Evolutionary conservation across 2,888 invertebrate genomes (phyloP), one percentile per base, ranked within the genome.

Genomic region (Ennomos fuscantarius): DNA sequence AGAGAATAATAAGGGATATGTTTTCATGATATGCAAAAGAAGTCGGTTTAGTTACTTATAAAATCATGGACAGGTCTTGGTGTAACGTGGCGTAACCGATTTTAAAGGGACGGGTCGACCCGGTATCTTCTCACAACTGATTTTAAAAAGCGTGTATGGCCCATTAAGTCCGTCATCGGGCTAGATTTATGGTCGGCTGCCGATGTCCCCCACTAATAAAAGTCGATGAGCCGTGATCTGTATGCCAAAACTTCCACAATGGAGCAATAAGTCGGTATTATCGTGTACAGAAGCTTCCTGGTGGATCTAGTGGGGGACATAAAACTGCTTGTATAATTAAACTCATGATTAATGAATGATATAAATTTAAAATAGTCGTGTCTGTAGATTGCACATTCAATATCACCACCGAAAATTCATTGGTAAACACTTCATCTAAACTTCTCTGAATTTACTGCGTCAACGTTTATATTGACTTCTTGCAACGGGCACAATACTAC

Each of bases 171-270:
- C 78, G 87, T 91, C 90, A 89, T 85, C 83, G 75, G 71, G 62
- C 68, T 73, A 73, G 78, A 90, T 92, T 90, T 89, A 90, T 83
- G 66, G 74, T 67, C 62, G 66, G 65, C 66, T 74, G 74, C 74
- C 75, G 63, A 65, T 73, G 74, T 70, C 82, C 86, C 86, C 77
- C 78, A 73, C 79, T 74, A 86, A 89, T 87, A 86, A 87, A 87
- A 87, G 69, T 89, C 86, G 84, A 89, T 91, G 91, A 87, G 79
- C 87, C 91, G 81, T 90, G 86, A 83, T 88, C 81, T 82, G 82
- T 84, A 80, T 83, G 85, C 86, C 82, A 84, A 86, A 87, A 86
- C 76, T 84, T 84, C 86, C 83, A 87, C 87, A 87, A 87, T 84
- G 77, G 76, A 66, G 78, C 79, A 77, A 81, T 84, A 83, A 83